A percentile compares a stretch with the other conserved stretches of the same genome.
Evolutionary conservation across 2,888 invertebrate genomes (phyloP).

Genomic region (Eilema sororculum): DNA sequence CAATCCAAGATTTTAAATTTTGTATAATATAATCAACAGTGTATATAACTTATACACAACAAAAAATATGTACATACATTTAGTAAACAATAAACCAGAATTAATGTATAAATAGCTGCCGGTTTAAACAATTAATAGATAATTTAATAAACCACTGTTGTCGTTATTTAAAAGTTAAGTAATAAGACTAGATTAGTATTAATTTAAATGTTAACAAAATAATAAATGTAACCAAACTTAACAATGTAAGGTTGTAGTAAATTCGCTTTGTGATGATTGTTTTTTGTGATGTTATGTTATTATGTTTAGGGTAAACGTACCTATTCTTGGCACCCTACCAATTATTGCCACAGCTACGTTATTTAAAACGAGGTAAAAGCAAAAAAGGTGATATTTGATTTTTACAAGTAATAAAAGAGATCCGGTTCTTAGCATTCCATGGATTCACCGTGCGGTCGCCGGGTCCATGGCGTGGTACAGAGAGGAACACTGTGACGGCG

Average conservation of each 20-base stretch:
- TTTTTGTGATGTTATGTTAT: neutral
- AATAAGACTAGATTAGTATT: conserved; percentile 67
- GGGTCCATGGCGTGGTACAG: no score
- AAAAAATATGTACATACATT: conserved; percentile 34
- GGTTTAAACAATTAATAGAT: conserved; percentile 17
- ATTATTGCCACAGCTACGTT: no score
- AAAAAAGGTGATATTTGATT: no score
- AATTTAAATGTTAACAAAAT: conserved; percentile 54
- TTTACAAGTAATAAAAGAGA: no score
- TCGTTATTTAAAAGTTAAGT: conserved; percentile 14
- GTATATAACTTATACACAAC: conserved; percentile 14
- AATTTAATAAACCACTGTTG: neutral
- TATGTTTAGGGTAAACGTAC: no score
- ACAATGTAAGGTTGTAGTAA: conserved; percentile 17
- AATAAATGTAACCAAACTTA: conserved; percentile 31
- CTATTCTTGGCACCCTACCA: no score
- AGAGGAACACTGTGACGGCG: no score
- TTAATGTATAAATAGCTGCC: conserved; percentile 25
- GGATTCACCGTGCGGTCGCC: no score
- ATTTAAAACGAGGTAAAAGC: no score
- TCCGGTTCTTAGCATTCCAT: no score
- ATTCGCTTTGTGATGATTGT: conserved; percentile 4
- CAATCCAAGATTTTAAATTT: neutral
- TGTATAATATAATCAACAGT: conserved; percentile 2
- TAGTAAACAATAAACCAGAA: conserved; percentile 16